phyloP scores from a whole-genome alignment of 2,113 vertebrate genomes.

The zebrafish (Danio rerio) region GRCz12tu NC_133181.1:45039501-45040000 shows the following conservation, averaged over 20 bases:
- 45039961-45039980: conserved; percentile 74
- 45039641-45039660: not conserved
- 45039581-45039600: conserved; percentile 4
- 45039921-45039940: conserved; percentile 79
- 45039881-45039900: conserved; percentile 6
- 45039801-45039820: conserved; percentile 83
- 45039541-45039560: not conserved
- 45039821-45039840: conserved; percentile 74
- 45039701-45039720: not conserved
- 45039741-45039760: no score
- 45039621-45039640: not conserved
- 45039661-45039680: not conserved
- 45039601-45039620: not conserved
- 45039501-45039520: not conserved
- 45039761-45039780: not conserved
- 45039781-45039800: not conserved
- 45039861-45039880: conserved; percentile 88
- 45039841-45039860: conserved; percentile 82
- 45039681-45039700: not conserved
- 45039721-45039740: no score
- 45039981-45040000: not conserved
- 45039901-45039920: conserved; percentile 68
- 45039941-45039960: conserved; percentile 70
- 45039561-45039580: not conserved
- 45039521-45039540: not conserved